Evolutionary conservation across 53 echinoderm and acorn worm genomes (phyloP), one percentile per base, ranked within the genome.

Genomic region (Patiria pectinifera): DNA sequence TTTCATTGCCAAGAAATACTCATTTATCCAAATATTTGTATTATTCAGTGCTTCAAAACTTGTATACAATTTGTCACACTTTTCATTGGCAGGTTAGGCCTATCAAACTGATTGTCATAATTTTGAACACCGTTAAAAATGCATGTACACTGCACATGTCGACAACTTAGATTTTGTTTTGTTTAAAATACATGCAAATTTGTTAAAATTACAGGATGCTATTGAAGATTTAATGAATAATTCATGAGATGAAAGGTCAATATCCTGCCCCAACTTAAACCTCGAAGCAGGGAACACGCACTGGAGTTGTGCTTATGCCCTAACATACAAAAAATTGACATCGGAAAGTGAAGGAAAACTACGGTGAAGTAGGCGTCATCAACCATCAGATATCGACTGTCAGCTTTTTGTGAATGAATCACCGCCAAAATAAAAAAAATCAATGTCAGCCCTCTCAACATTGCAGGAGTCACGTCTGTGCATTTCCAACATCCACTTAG

Each of bases 381-480:
- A 46, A 79, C 11, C 14, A 45, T 45, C 80, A 22, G 45, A 79
- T 45, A 79, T 79, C 80, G 43, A 14, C 46, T 11, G 80, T 11
- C 47, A 3, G 80, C 25, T 74, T 74, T 53, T 24, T 23, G 6
- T 74, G 74, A 74, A 74, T 74, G 80, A 47, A 47, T 79, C 48
- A 46, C 22, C 80, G 35, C 1, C 76, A 11, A 24, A 24, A 43
- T 24, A 11, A 76, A 76, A 48, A 77, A 88, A 88, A 88, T 88
- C 78, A 78, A 88, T 88, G 14, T 48, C 70, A 48, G 16, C 71
- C 62, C 71, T 86, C 86, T 71, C 49, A 86, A 86, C 86, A 86
- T 86, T 86, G 69, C 86, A 72, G 75, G 49, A 86, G 86, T 86
- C 86, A 86, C 86, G 86, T 86, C 47, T 74, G 86, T 53, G 76